Percentiles rank a stretch among this genome's conserved stretches.
These are phyloP conservation scores for Kryptopterus vitreolus DNA, from an alignment of 2,797 vertebrate genomes.

Conservation along the genomic window DNA sequence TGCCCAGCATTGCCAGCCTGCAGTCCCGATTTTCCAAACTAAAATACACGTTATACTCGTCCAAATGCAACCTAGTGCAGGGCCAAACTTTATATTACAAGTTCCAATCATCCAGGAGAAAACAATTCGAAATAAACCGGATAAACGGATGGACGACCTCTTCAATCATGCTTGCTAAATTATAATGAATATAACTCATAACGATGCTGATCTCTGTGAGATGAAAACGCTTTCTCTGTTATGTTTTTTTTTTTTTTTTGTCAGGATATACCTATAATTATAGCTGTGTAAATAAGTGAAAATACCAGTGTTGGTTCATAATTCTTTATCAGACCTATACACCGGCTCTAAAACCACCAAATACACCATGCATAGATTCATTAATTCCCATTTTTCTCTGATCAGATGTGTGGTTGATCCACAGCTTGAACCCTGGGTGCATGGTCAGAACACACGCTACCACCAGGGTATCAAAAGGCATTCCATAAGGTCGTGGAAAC, in stretches of 20 bases:
- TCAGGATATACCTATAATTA: background rate
- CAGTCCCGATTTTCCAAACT: background rate
- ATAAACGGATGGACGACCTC: background rate
- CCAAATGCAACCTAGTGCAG: background rate
- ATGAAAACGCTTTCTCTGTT: background rate
- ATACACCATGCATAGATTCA: background rate
- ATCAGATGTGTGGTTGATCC: background rate
- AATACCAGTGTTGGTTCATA: background rate
- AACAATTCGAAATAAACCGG: background rate
- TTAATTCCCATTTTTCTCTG: background rate
- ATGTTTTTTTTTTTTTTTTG: background rate
- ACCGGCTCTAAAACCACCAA: background rate
- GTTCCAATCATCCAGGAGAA: background rate
- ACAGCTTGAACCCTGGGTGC: background rate
- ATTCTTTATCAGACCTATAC: too few relatives aligned
- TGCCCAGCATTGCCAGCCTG: background rate
- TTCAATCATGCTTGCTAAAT: background rate
- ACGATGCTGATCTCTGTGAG: background rate
- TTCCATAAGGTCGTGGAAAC: background rate
- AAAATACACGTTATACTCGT: background rate
- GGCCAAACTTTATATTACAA: conserved; percentile 2
- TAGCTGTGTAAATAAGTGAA: background rate
- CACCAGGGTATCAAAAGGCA: background rate
- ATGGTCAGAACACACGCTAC: conserved; percentile 4
- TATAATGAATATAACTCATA: background rate